These are phyloP conservation scores for Pampus argenteus DNA, from an alignment of 2,797 vertebrate genomes.

Conservation along the genomic window DNA sequence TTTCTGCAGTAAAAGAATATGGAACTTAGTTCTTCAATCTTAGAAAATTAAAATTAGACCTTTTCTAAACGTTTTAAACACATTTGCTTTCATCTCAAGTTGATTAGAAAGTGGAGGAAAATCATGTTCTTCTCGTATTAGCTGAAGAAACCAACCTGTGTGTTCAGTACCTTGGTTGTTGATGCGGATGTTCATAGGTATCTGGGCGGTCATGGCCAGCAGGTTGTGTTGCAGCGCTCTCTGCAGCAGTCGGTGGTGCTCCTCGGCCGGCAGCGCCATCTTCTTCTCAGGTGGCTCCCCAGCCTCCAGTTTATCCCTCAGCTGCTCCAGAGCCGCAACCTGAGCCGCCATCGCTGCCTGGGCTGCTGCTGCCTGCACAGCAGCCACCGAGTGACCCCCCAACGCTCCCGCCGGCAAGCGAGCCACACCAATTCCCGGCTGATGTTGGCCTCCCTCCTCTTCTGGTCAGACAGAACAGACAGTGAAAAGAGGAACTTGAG, in stretches of 20 bases:
- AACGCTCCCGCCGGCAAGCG: constrained; percentile 85
- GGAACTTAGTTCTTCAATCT: not conserved
- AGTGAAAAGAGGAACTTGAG: constrained; percentile 12
- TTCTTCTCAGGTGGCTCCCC: constrained; percentile 97
- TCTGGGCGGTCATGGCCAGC: constrained; percentile 94
- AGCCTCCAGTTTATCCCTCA: constrained; percentile 94
- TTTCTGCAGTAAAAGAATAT: not conserved
- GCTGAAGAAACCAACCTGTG: not conserved
- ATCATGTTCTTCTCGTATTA: not conserved
- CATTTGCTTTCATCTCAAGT: not conserved
- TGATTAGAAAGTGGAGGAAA: constrained; percentile 13
- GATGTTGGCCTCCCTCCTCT: constrained; percentile 88
- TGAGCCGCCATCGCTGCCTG: constrained; percentile 91
- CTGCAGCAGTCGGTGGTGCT: constrained; percentile 94
- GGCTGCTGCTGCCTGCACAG: constrained; percentile 87
- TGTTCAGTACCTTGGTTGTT: constrained; percentile 91
- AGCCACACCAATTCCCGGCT: constrained; percentile 70
- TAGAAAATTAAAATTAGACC: not conserved
- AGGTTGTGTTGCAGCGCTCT: constrained; percentile 96
- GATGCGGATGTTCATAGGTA: constrained; percentile 98
- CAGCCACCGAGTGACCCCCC: constrained; percentile 88
- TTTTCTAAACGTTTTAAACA: constrained; percentile 6
- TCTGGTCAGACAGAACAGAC: constrained; percentile 74
- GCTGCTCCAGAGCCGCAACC: constrained; percentile 93
- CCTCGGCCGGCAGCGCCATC: constrained; percentile 90